phyloP scores from a whole-genome alignment of 2,888 invertebrate genomes.

The Drepanosiphum platanoidis region DNA sequence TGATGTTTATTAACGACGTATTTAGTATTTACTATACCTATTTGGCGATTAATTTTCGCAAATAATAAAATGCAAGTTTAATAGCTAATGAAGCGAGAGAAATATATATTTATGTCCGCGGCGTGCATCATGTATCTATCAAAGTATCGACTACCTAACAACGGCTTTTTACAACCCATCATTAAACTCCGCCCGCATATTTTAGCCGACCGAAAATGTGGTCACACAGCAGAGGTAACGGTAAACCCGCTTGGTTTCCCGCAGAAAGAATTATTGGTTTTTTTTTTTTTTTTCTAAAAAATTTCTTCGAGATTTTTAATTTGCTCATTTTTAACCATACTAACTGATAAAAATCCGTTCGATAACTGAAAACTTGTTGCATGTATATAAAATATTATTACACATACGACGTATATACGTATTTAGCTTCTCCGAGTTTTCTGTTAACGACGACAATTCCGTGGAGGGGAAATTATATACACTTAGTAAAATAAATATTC shows the following conservation, averaged over 20 bases:
- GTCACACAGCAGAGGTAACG: slow-evolving; percentile 13
- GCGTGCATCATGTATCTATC: not conserved
- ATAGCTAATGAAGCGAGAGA: not conserved
- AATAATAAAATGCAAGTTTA: not conserved
- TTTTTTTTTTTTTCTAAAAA: not conserved
- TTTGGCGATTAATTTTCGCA: not conserved
- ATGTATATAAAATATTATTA: too few relatives aligned
- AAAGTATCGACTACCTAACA: not conserved
- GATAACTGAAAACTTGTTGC: slow-evolving; percentile 9
- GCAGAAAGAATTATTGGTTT: not conserved
- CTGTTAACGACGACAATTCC: not conserved
- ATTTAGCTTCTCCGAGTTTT: not conserved
- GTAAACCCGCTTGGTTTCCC: slow-evolving; percentile 20
- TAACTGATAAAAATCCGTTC: slow-evolving; percentile 24
- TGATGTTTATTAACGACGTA: not conserved
- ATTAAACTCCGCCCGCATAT: slow-evolving; percentile 20
- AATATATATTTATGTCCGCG: not conserved
- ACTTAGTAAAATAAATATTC: too few relatives aligned
- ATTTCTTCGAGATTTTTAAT: not conserved
- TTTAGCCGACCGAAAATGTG: slow-evolving; percentile 15
- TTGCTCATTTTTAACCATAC: too few relatives aligned
- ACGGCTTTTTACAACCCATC: slow-evolving; percentile 6
- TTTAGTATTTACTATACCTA: too few relatives aligned
- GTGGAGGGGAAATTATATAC: too few relatives aligned
- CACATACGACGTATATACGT: not conserved